Evolutionary conservation across 2,888 invertebrate species (phyloP).

Genomic region (Cantharis flavilabris): DNA sequence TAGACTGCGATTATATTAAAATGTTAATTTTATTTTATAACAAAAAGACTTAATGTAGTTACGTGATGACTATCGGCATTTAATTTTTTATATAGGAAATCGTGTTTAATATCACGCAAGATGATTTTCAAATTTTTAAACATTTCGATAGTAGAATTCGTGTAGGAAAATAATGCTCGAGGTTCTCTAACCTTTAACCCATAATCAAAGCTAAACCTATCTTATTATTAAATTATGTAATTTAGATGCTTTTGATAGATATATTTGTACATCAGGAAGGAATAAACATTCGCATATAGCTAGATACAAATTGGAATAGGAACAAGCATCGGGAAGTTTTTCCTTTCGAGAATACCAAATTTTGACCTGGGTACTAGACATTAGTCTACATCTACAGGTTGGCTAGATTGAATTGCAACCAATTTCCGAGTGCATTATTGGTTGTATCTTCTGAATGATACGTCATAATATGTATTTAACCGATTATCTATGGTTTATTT

Average conservation of each 20-base stretch:
- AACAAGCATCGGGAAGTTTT: neutral
- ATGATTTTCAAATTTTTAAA: neutral
- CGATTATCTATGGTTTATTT: too few relatives aligned
- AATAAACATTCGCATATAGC: neutral
- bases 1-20: neutral
- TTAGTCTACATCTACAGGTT: neutral
- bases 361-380: neutral
- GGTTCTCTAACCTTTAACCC: neutral
- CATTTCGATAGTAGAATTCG: neutral
- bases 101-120: constrained; percentile 1
- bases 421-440: too few relatives aligned
- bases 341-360: neutral
- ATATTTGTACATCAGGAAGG: neutral
- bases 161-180: neutral
- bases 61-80: constrained; percentile 2
- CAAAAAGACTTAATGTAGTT: neutral
- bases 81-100: constrained; percentile 1
- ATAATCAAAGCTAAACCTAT: neutral
- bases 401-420: too few relatives aligned
- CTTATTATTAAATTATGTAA: neutral
- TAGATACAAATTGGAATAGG: neutral
- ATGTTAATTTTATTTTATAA: neutral
- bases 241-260: neutral
- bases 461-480: too few relatives aligned
- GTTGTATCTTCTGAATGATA: too few relatives aligned